Evolutionary conservation across 2,113 vertebrate genomes (phyloP).

Genomic region (Nesoenas mayeri): DNA sequence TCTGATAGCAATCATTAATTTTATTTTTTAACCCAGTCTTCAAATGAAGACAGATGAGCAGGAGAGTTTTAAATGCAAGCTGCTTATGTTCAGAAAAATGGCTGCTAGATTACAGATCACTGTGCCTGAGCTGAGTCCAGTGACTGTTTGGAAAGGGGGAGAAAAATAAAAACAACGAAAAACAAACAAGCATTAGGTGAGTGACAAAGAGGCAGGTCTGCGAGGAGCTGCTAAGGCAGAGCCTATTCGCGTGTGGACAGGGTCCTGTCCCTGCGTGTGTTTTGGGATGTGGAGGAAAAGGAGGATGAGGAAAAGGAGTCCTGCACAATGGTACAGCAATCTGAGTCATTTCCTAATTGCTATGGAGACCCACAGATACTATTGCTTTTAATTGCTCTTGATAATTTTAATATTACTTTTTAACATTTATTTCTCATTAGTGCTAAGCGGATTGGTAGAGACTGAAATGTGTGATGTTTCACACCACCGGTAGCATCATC

Average conservation of each 20-base stretch:
- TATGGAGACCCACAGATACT: slow-evolving; percentile 35
- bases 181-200: slow-evolving; percentile 15
- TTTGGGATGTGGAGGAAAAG: background rate
- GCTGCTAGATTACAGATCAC: slow-evolving; percentile 73
- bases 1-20: slow-evolving; percentile 93
- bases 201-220: background rate
- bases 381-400: slow-evolving; percentile 47
- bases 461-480: slow-evolving; percentile 1
- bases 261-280: accelerated
- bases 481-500: background rate
- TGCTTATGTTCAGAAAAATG: slow-evolving; percentile 84
- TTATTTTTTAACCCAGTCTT: slow-evolving; percentile 91
- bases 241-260: background rate
- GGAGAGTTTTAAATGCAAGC: slow-evolving; percentile 83
- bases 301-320: background rate
- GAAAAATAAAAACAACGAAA: background rate
- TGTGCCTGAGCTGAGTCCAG: slow-evolving; percentile 62
- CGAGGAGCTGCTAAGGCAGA: background rate
- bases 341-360: slow-evolving; percentile 17
- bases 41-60: slow-evolving; percentile 90
- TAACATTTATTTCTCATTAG: slow-evolving; percentile 43
- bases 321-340: background rate
- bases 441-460: background rate
- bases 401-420: slow-evolving; percentile 28
- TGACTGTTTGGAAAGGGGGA: slow-evolving; percentile 26